These are phyloP conservation scores for Zeuzera pyrina DNA, from an alignment of 2,888 invertebrate genomes.

Conservation along the genomic window DNA sequence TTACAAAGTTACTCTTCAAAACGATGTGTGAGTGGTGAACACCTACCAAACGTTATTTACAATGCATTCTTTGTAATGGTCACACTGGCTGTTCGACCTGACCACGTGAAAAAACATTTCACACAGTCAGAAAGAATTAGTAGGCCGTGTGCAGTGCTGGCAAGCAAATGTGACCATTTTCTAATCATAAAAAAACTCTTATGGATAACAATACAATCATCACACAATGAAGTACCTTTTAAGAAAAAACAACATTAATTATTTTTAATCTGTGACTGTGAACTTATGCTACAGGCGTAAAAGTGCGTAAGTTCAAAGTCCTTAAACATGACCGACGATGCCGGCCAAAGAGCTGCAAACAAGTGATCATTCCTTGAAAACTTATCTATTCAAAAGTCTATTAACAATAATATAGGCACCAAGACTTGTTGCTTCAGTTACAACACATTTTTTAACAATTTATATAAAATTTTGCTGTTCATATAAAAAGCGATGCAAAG, in stretches of 20 bases:
- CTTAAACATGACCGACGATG: constrained; percentile 24
- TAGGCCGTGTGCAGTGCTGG: constrained; percentile 4
- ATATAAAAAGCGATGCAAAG: constrained; percentile 44
- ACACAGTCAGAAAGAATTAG: constrained; percentile 24
- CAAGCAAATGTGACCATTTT: constrained; percentile 38
- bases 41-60: constrained; percentile 68
- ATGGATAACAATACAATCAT: constrained; percentile 58
- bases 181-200: constrained; percentile 31
- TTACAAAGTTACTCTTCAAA: constrained; percentile 38
- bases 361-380: constrained; percentile 59
- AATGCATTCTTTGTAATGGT: constrained; percentile 57
- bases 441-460: constrained; percentile 17
- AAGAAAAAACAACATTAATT: constrained; percentile 46
- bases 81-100: constrained; percentile 32
- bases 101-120: constrained; percentile 24
- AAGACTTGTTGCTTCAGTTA: constrained; percentile 25
- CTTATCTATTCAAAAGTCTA: constrained; percentile 32
- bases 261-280: constrained; percentile 28
- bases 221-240: constrained; percentile 60
- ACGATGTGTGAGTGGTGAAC: constrained; percentile 45
- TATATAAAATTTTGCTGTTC: constrained; percentile 54
- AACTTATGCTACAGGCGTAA: constrained; percentile 3
- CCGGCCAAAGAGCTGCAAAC: constrained; percentile 34
- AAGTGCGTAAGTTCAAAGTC: constrained; percentile 28
- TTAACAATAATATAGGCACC: constrained; percentile 21